These are phyloP conservation scores for Trissolcus basalis DNA, from an alignment of 1,140 invertebrate genomes.

Conservation along the genomic window DNA sequence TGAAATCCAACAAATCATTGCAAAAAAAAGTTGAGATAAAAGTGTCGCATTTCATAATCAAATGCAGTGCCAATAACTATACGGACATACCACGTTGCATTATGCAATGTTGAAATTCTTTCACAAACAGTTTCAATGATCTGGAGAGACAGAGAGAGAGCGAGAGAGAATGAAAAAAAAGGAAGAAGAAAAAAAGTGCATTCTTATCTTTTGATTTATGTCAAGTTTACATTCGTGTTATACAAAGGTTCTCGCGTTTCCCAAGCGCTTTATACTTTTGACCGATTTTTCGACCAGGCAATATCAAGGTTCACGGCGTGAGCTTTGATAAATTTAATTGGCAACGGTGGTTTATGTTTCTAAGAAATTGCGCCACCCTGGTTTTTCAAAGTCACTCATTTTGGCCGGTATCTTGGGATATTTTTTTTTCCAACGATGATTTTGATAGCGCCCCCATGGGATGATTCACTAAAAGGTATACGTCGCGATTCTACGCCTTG, in stretches of 20 bases:
- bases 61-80: slow-evolving; percentile 30
- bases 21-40: slow-evolving; percentile 44
- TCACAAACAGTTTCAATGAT: slow-evolving; percentile 34
- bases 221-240: slow-evolving; percentile 49
- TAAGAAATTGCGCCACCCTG: background rate
- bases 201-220: slow-evolving; percentile 54
- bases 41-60: slow-evolving; percentile 54
- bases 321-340: slow-evolving; percentile 18
- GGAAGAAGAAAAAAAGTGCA: slow-evolving; percentile 2
- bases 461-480: slow-evolving; percentile 25
- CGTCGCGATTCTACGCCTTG: slow-evolving; percentile 7
- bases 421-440: background rate
- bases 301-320: slow-evolving; percentile 18
- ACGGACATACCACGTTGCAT: slow-evolving; percentile 29
- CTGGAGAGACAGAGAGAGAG: slow-evolving; percentile 12
- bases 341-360: slow-evolving; percentile 1
- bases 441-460: slow-evolving; percentile 3
- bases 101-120: slow-evolving; percentile 34
- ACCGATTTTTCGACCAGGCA: slow-evolving; percentile 6
- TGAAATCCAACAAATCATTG: slow-evolving; percentile 43
- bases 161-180: slow-evolving; percentile 33
- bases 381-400: too few relatives aligned
- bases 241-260: slow-evolving; percentile 19
- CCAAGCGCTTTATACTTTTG: slow-evolving; percentile 19
- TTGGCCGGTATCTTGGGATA: too few relatives aligned